phyloP scores from a whole-genome alignment of 2,888 invertebrate genomes.

The Sicus ferrugineus region DNA sequence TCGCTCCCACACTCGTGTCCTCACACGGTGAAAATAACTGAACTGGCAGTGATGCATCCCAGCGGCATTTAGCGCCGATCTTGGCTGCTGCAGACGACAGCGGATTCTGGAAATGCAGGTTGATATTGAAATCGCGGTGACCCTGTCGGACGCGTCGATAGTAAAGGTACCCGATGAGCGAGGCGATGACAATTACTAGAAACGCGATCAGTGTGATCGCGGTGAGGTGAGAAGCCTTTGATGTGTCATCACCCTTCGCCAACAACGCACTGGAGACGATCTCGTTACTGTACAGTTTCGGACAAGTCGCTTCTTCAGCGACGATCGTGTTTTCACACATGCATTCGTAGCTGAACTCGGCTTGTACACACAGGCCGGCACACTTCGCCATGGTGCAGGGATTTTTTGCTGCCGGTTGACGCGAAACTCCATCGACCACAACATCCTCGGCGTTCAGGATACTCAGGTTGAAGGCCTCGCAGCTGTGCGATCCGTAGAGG shows the following conservation, averaged over 20 bases:
- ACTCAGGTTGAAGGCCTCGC: conserved; percentile 65
- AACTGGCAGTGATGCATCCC: conserved; percentile 48
- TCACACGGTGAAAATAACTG: conserved; percentile 49
- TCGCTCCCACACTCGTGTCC: no score
- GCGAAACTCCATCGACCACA: conserved; percentile 67
- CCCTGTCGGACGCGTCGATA: conserved; percentile 65
- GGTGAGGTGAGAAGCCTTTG: conserved; percentile 36
- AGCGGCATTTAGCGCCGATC: no score
- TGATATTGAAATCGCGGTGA: conserved; percentile 63
- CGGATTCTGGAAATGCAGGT: conserved; percentile 65
- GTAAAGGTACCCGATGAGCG: conserved; percentile 53
- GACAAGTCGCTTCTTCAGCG: conserved; percentile 58
- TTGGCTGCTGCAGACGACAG: conserved; percentile 47
- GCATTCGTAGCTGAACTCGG: conserved; percentile 66
- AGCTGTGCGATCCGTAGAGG: conserved; percentile 67
- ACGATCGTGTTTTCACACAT: conserved; percentile 67
- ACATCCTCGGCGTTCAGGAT: conserved; percentile 66
- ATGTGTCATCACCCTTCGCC: background rate
- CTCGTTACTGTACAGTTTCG: conserved; percentile 47
- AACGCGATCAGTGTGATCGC: conserved; percentile 38
- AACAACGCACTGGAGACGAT: conserved; percentile 39
- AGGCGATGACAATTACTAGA: conserved; percentile 41
- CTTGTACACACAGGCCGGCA: conserved; percentile 70
- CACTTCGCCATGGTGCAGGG: conserved; percentile 68
- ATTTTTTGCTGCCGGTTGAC: conserved; percentile 67